Conservation (phyloP, 2,888 invertebrate genomes). For the Choristoneura rosaceana region DNA sequence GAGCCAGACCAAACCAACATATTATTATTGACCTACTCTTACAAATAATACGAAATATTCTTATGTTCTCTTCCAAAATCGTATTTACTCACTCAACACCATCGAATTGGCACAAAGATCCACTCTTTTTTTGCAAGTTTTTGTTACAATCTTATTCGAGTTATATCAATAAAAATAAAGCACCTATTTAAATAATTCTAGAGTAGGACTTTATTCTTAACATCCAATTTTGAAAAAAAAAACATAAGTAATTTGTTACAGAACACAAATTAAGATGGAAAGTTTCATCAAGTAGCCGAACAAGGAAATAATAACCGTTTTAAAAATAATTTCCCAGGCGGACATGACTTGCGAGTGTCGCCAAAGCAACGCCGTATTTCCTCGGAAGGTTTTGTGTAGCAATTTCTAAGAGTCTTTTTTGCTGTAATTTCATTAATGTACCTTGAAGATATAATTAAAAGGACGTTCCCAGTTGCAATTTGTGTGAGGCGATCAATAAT, state of each 20-base stretch:
- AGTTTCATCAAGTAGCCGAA: slow-evolving; percentile 56
- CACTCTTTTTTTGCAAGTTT: no score
- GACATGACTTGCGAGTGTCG: slow-evolving; percentile 60
- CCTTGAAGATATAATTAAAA: slow-evolving; percentile 32
- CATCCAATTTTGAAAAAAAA: slow-evolving; percentile 61
- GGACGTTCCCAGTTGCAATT: not conserved
- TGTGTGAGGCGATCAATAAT: not conserved
- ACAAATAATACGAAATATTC: no score
- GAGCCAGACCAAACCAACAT: no score
- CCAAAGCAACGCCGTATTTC: slow-evolving; percentile 35
- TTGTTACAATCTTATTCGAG: no score
- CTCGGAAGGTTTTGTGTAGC: slow-evolving; percentile 19
- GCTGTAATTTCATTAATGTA: slow-evolving; percentile 30
- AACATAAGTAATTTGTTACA: slow-evolving; percentile 64
- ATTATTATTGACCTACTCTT: no score
- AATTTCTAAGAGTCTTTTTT: slow-evolving; percentile 32
- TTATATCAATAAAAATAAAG: not conserved
- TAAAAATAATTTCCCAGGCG: slow-evolving; percentile 46
- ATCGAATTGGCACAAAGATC: no score
- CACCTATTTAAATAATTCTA: not conserved
- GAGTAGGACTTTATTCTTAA: slow-evolving; percentile 59
- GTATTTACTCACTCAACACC: no score
- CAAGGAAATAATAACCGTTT: slow-evolving; percentile 60
- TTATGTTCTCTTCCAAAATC: no score
- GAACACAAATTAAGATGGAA: slow-evolving; percentile 68